Evolutionary conservation across 2,797 vertebrate genomes (phyloP), one percentile per base, ranked within the genome.

Genomic region (Manis pentadactyla): DNA sequence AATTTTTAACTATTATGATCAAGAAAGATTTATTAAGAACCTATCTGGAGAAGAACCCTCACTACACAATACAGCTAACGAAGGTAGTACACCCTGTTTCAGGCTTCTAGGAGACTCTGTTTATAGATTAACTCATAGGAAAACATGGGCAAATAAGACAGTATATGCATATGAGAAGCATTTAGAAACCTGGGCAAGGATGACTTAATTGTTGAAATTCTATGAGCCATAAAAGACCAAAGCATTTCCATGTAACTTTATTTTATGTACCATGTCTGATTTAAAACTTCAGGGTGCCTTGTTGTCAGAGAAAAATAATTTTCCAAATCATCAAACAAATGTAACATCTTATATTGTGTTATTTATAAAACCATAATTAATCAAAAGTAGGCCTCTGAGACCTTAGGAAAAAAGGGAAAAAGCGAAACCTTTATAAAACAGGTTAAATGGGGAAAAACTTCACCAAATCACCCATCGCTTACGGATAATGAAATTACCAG

Each of bases 401-500:
- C 17, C 49, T 78, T 88, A 90, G 8, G 7, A 68, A 77, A 15
- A n/a, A 39, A n/a, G 94, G 79, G 79, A 49, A 91, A 97, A 96
- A 17, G 59, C 11, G 17, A 57, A 83, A 93, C 2, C 92, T 86
- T 83, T 5, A 8, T 59, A 55, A 97, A 97, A 92, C 3, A 90
- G 0, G 5, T 90, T 83, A 88, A 97, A 93, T 69, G 51, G 51
- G 37, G 64, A 64, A 94, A 59, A 23, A 7, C 31, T 83, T 11
- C 93, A 85, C 95, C 82, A 96, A 55, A 96, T 77, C 82, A 94
- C 34, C 29, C 78, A 81, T 95, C 87, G 96, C 94, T 92, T 97
- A 97, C 95, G 96, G 95, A 97, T 93, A 97, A 86, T 59, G 95
- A 97, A 98, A 98, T 93, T 49, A 98, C 98, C 39, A 94, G 51